These are phyloP conservation scores for Artemia sp. DNA, from an alignment of 2,888 invertebrate species.

Conservation along the genomic window DNA sequence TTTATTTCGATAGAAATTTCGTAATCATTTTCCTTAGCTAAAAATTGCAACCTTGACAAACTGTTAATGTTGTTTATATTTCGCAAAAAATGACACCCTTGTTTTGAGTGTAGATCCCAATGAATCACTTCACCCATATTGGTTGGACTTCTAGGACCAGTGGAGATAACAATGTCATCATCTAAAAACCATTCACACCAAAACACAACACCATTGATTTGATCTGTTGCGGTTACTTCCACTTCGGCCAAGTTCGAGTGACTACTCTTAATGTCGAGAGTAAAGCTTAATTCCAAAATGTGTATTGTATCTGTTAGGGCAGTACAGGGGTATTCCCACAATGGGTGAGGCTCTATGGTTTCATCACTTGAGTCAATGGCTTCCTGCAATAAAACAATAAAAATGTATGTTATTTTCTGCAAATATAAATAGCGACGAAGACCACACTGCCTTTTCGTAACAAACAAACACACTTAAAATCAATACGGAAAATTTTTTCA, in stretches of 20 bases:
- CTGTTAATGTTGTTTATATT: neutral
- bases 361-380: constrained; percentile 55
- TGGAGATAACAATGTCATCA: constrained; percentile 38
- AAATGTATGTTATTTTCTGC: too few relatives aligned
- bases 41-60: neutral
- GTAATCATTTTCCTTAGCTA: too few relatives aligned
- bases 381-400: neutral
- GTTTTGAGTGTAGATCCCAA: constrained; percentile 66
- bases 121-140: constrained; percentile 40
- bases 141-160: constrained; percentile 35
- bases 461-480: too few relatives aligned
- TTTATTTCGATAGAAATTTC: too few relatives aligned
- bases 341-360: constrained; percentile 72
- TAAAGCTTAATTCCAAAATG: neutral
- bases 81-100: constrained; percentile 50
- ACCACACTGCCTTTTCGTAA: too few relatives aligned
- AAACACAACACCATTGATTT: constrained; percentile 63
- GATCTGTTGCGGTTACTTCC: constrained; percentile 31
- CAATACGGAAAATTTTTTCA: too few relatives aligned
- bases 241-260: neutral
- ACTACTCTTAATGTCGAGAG: constrained; percentile 10
- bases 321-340: constrained; percentile 86
- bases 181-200: constrained; percentile 71
- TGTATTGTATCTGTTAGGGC: constrained; percentile 41
- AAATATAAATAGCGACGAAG: too few relatives aligned